phyloP scores from a whole-genome alignment of 1,140 invertebrate species.

The Formica selysi region DNA sequence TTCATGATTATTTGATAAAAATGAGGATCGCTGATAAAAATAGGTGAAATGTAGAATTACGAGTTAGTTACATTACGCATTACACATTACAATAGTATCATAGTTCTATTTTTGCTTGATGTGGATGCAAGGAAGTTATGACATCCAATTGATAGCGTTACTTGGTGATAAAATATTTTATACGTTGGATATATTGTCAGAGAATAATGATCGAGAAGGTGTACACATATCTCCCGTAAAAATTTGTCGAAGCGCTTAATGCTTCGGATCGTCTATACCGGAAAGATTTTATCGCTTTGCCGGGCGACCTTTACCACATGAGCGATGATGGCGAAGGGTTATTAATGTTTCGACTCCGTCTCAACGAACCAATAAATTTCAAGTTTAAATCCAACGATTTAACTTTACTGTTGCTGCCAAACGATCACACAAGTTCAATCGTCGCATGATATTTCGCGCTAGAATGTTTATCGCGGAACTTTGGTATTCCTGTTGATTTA shows the following conservation, averaged over 20 bases:
- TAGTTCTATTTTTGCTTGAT: slow-evolving; percentile 1
- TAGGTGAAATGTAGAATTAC: neutral
- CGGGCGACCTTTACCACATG: slow-evolving; percentile 38
- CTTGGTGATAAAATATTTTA: slow-evolving; percentile 5
- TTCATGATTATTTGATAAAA: slow-evolving; percentile 21
- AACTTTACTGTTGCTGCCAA: slow-evolving; percentile 42
- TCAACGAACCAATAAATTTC: slow-evolving; percentile 57
- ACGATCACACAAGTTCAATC: slow-evolving; percentile 54
- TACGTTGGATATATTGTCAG: neutral
- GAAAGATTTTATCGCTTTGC: slow-evolving; percentile 43
- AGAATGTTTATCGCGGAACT: slow-evolving; percentile 48
- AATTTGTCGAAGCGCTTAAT: slow-evolving; percentile 28
- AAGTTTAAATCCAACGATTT: slow-evolving; percentile 47
- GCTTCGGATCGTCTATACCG: neutral
- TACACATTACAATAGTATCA: neutral
- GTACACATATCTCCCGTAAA: neutral
- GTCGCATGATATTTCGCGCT: slow-evolving; percentile 36
- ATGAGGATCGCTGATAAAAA: neutral
- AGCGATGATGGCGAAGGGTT: slow-evolving; percentile 30
- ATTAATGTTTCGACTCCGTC: slow-evolving; percentile 37
- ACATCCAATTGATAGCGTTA: neutral
- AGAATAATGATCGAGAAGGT: neutral
- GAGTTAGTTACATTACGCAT: neutral
- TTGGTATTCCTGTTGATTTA: slow-evolving; percentile 35
- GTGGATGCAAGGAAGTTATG: neutral